Evolutionary conservation across 1,140 invertebrate genomes (phyloP), one percentile per base, ranked within the genome.

Genomic region (Drosophila rhopaloa): DNA sequence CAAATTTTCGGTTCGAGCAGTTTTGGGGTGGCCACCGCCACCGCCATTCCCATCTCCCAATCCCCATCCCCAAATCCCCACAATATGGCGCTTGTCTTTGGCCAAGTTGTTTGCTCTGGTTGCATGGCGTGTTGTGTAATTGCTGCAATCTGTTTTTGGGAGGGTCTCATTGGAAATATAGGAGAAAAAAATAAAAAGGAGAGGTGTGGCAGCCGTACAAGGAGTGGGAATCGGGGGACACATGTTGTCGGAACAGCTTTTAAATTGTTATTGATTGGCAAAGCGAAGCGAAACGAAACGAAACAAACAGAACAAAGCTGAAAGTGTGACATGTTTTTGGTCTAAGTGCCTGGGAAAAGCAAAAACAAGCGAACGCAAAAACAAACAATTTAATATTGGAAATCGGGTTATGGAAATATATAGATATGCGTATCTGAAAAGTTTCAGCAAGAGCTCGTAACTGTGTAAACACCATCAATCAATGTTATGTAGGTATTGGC

Each of bases 221-320:
- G 43, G 53, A 41, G 37, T 27, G 10, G 56, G 62, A 41, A 14
- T 27, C 27, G 43, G 56, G 73, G 73, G 63, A 76, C 83, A 88
- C 83, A 86, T 86, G 83, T 88, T 86, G 83, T 88, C 71, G 59
- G 62, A 86, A 86, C 83, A 86, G 83, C 83, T 86, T 86, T 88
- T 86, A 86, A 86, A 86, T 86, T 83, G 79, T 88, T 86, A 86
- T 86, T 86, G 83, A 86, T 86, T 86, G 83, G 79, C 72, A 53
- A 66, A 53, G 24, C 61, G 38, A 66, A 51, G 11, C 65, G 59
- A 53, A 67, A 51, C 61, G 16, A 57, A 63, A 44, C 59, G 51
- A 62, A 35, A 48, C 50, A 60, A 44, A 78, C 47, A 71, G 58
- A 71, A 60, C 58, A 51, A 54, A 27, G 27, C 59, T 32, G 27